Evolutionary conservation across 2,888 invertebrate genomes (phyloP).

Genomic region (Clistopyga incitator): DNA sequence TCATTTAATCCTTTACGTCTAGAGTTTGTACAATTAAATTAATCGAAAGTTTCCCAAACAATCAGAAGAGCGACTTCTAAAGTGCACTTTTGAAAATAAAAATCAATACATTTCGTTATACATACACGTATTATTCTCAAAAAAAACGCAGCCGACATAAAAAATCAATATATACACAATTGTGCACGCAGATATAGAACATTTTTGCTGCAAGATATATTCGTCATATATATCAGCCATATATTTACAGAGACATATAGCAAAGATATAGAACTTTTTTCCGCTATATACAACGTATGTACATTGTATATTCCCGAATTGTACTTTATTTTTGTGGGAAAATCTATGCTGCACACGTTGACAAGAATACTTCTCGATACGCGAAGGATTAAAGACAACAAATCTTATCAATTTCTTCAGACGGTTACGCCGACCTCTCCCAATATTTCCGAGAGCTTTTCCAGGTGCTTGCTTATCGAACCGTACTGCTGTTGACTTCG

Average conservation of each 20-base stretch:
- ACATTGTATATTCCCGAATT: too few relatives aligned
- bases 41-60: neutral
- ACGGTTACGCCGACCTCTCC: slow-evolving; percentile 92
- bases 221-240: too few relatives aligned
- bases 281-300: too few relatives aligned
- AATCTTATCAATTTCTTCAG: slow-evolving; percentile 45
- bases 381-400: neutral
- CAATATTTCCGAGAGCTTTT: slow-evolving; percentile 93
- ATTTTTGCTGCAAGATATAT: too few relatives aligned
- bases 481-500: slow-evolving; percentile 82
- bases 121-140: neutral
- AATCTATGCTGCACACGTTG: neutral
- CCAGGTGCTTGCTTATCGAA: slow-evolving; percentile 89
- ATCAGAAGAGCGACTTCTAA: neutral
- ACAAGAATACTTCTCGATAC: neutral
- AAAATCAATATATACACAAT: too few relatives aligned
- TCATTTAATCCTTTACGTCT: neutral
- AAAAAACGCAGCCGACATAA: neutral
- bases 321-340: too few relatives aligned
- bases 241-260: too few relatives aligned
- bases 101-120: neutral
- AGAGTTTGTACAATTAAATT: neutral
- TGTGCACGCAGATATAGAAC: too few relatives aligned
- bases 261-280: too few relatives aligned
- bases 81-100: neutral